Percentiles rank a stretch among this genome's conserved stretches.
Evolutionary conservation across 64 coral and sea anemone genomes (phyloP).

Genomic region (Montipora capricornis): DNA sequence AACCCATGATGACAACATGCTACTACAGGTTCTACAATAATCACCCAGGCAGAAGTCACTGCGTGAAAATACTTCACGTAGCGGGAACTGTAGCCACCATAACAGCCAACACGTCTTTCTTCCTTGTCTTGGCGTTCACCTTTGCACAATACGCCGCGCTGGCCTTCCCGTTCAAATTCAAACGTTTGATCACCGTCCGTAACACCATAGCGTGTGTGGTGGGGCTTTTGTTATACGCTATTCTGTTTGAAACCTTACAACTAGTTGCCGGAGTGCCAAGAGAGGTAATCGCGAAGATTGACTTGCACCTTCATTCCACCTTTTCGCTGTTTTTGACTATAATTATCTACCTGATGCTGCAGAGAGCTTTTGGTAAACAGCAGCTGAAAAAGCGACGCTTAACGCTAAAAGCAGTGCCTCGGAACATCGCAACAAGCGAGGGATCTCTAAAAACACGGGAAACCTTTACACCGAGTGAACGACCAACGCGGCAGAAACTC

Average conservation of each 20-base stretch:
- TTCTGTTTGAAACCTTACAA: conserved; percentile 38
- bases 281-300: conserved; percentile 52
- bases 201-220: conserved; percentile 59
- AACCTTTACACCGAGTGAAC: too few species aligned
- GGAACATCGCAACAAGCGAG: too few species aligned
- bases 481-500: too few species aligned
- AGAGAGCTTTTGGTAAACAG: conserved; percentile 38
- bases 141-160: conserved; percentile 78
- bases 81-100: conserved; percentile 34
- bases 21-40: conserved; percentile 55
- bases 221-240: conserved; percentile 57
- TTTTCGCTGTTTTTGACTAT: conserved; percentile 68
- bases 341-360: conserved; percentile 63
- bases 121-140: conserved; percentile 80
- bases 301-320: conserved; percentile 73
- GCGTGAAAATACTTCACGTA: background rate
- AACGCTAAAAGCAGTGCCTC: background rate
- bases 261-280: conserved; percentile 22
- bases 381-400: conserved; percentile 52
- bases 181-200: conserved; percentile 37
- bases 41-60: background rate
- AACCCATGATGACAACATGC: conserved; percentile 56
- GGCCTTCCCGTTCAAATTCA: conserved; percentile 69
- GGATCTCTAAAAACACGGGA: too few species aligned
- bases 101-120: conserved; percentile 63